Base-by-base conservation (phyloP, 92 coral and sea anemone genomes). In the Zoanthus gigantus region DNA sequence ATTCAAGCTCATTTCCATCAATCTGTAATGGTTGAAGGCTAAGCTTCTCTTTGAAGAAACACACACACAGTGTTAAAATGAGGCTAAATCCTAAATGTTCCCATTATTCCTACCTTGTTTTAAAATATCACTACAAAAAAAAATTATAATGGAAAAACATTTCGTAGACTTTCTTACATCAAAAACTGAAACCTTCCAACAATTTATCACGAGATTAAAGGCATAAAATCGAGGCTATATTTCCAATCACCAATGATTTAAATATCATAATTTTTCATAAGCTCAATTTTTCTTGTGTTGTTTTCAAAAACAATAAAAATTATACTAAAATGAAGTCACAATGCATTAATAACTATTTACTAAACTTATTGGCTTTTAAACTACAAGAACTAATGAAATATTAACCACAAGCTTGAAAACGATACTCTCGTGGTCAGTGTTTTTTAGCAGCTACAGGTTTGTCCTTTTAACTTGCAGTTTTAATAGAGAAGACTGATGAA, bases 371-470 rank as follows among this genome's bases (percentile, higher is more conserved):
- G 66, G 66, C 18, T 60, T 60, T 15, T 60, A 60, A 60, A 60
- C 66, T 60, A 23, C 23, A 60, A 60, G 66, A 60, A 60, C 66
- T 60, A 6, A 60, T 13, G 66, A 60, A 60, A 60, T 60, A 60
- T 13, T 60, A 60, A 60, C 66, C 6, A 60, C 66, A 60, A 13
- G 18, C 66, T 60, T 60, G 66, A 60, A 60, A 60, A 60, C 66
- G 66, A 60, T n/a, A 18, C 18, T 60, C 66, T 60, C 66, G 6
- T 60, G 66, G 66, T 60, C 66, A 60, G 66, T 18, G 18, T n/a
- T 60, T 60, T 60, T 60, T 60, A 60, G 66, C 66, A 60, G 66
- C 66, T 60, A 60, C 66, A 60, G 66, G 66, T 60, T 16, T 16
- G 60, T 16, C 60, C 10, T 54, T 54, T 54, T 54, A 54, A 54